These are phyloP conservation scores for Acanthurus tractus DNA, from an alignment of 2,797 vertebrate genomes.

Conservation along the genomic window DNA sequence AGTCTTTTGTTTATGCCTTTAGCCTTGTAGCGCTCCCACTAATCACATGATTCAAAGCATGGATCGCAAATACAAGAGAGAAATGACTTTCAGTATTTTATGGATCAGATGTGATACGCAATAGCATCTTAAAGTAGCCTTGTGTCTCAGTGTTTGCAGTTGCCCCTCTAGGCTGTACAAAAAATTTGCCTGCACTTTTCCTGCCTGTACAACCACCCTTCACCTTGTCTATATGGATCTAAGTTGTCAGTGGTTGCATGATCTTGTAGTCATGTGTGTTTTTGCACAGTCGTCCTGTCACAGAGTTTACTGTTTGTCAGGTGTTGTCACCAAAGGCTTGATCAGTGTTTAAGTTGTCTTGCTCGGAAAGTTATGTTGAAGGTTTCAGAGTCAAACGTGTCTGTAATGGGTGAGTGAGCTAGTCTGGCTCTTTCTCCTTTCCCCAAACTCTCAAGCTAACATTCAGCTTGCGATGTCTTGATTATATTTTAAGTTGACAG, in stretches of 20 bases:
- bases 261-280: conserved; percentile 16
- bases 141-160: not conserved
- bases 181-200: not conserved
- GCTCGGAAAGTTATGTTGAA: conserved; percentile 6
- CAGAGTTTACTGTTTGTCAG: conserved; percentile 27
- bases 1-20: conserved; percentile 14
- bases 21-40: not conserved
- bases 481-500: not conserved
- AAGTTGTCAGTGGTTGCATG: conserved; percentile 51
- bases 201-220: not conserved
- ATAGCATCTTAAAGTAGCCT: not conserved
- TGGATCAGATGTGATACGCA: not conserved
- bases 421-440: conserved; percentile 2
- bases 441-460: conserved; percentile 9
- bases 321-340: conserved; percentile 26
- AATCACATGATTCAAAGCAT: conserved; percentile 27
- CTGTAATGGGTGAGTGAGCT: conserved; percentile 39
- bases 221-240: conserved; percentile 6
- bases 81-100: conserved; percentile 29
- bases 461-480: not conserved
- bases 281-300: conserved; percentile 26
- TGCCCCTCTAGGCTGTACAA: conserved; percentile 17
- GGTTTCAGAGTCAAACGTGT: not conserved
- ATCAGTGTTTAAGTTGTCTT: conserved; percentile 6
- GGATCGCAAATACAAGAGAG: conserved; percentile 8